Conservation (phyloP, 2,888 invertebrate genomes). For the Sphaeridia pumilis region DNA sequence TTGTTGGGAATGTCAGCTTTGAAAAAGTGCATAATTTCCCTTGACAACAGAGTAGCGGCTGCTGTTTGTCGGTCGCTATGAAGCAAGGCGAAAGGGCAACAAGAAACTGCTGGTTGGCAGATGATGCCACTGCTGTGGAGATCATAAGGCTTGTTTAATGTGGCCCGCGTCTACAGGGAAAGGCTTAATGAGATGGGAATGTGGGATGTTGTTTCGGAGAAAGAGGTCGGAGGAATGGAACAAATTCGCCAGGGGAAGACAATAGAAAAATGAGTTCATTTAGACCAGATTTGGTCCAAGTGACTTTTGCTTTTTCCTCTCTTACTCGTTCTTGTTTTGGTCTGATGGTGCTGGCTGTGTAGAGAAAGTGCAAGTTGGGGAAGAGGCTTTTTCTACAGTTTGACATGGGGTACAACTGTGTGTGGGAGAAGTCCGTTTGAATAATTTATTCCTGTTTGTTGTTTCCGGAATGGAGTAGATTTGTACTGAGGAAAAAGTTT, state of each 20-base stretch:
- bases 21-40: no score
- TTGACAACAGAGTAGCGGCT: no score
- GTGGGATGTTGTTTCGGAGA: neutral
- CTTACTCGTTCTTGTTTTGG: slow-evolving; percentile 4
- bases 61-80: neutral
- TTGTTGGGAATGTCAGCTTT: no score
- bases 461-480: slow-evolving; percentile 8
- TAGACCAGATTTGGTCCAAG: slow-evolving; percentile 20
- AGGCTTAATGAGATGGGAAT: neutral
- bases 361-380: neutral
- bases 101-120: no score
- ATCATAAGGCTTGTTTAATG: neutral
- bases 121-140: no score
- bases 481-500: neutral
- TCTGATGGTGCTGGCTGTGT: neutral
- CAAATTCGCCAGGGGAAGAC: neutral
- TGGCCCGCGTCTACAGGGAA: slow-evolving; percentile 1
- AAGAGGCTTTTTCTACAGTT: neutral
- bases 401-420: slow-evolving; percentile 19
- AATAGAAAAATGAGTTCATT: slow-evolving; percentile 17
- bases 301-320: slow-evolving; percentile 3
- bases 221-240: neutral
- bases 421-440: slow-evolving; percentile 29
- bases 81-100: neutral
- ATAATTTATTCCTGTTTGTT: slow-evolving; percentile 31